Base-by-base conservation (phyloP, 2,113 vertebrate genomes). In the Mormyrus iriodes region DNA sequence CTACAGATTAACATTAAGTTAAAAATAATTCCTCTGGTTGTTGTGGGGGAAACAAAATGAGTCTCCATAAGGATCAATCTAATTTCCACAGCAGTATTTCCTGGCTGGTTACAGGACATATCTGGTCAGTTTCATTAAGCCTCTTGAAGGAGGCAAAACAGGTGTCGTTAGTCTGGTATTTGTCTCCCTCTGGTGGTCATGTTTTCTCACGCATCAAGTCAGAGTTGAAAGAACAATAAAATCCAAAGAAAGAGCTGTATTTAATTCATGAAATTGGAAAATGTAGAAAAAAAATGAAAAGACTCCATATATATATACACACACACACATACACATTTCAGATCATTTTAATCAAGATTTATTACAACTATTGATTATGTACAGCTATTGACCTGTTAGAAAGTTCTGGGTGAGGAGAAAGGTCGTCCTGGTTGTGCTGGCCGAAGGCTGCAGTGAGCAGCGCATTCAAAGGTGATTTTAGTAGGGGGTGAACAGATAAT, bases 161-260 rank as follows among this genome's bases (percentile, higher is more conserved):
- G 79, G 82, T 48, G 21, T 42, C 15, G 6, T 35, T 79, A 79
- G 73, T 42, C 73, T 19, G 17, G 73, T 42, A 42, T 79, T 39
- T 79, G 73, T 42, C 73, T 79, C 73, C 73, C 73, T 79, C 73
- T 79, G 17, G 35, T 79, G 73, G 73, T 79, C 73, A 79, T 79
- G 5, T 79, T 79, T 42, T 39, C 1, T 19, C 73, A 42, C 4
- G 17, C 35, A 15, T 42, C 31, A 79, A 61, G 6, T 58, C 6
- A 21, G 21, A 31, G 27, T 35, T 76, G 31, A 31, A 39, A 31
- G 15, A 39, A 39, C 69, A 39, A 76, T 31, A 35, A 3, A 9
- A 61, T 61, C 2, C 58, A n/a, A 7, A 61, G 58, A 65, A 4
- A 27, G 2, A 65, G n/a, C n/a, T 10, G 58, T 65, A 55, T 55